Evolutionary conservation across 1,140 invertebrate species (phyloP), one percentile per base, ranked within the genome.

Genomic region (Macrobrachium rosenbergii): DNA sequence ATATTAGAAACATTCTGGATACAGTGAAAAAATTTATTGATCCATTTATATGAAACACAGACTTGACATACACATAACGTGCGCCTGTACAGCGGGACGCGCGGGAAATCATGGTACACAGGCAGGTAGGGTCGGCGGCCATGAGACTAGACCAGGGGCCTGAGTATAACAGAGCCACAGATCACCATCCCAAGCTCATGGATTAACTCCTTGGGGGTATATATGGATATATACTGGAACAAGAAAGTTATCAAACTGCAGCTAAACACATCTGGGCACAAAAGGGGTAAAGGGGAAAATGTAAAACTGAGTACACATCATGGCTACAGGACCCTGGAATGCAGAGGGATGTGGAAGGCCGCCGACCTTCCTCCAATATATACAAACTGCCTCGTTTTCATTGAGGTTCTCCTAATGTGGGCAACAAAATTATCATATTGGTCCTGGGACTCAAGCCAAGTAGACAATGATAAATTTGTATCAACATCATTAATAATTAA

Each of bases 21-120:
- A 89, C 88, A 87, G 88, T 89, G 88, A 89, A 89, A 89, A 89
- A 89, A 87, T 89, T 89, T 89, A 89, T 89, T 89, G 79, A 89
- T 89, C 88, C 88, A 89, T 89, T 88, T 85, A 89, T 89, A 89
- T 89, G 88, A 89, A 89, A 89, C 88, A 89, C 88, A 88, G 84
- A 89, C 83, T 84, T 88, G 85, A 89, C 85, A 89, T 84, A 89
- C 88, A 89, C 87, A 88, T 85, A 83, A 89, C 83, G 82, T 85
- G 87, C 72, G 88, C 78, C 88, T 89, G 88, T 89, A 89, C 88
- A 87, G 80, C 75, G 73, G 87, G 76, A 83, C 76, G 79, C 75
- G 75, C 76, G 82, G 80, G 85, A 82, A 81, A 81, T 81, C 79
- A 87, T 72, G 81, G 85, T 87, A 82, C 79, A 82, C 77, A 77